Base-by-base conservation (phyloP, 1,140 invertebrate species). In the Pogonomyrmex californicus region DNA sequence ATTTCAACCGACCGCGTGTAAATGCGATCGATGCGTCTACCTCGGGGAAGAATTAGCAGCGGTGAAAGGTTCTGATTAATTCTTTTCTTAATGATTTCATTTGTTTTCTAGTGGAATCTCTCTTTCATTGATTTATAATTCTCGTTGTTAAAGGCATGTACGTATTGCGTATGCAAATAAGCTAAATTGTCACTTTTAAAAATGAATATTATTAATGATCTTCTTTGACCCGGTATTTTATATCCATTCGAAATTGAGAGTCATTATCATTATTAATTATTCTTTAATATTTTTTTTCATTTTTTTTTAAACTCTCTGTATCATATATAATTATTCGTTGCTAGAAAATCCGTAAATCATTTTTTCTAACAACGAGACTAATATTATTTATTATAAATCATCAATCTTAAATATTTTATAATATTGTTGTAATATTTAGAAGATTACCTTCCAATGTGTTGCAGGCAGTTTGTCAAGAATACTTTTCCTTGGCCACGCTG, bases 61-160 rank as follows among this genome's bases (percentile, higher is more conserved):
- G 71, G 88, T 90, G 88, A 90, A 90, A 90, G 89, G 85, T 58
- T 89, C 87, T 51, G 73, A 71, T 49, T 60, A 79, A 56, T 88
- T 81, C 60, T 88, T 88, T 86, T 81, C 77, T 76, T 54, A 17
- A 9, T 38, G 49, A 56, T 89, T 68, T 88, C 56, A 85, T 87
- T 87, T 47, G 56, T 63, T 85, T 77, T 62, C 7, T 54, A 14
- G 7, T 41, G 33, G n/a, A 36, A 83, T 30, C n/a, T 44, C 76
- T 68, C 5, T 44, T 85, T 68, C 5, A 41, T 70, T 49, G 30
- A 30, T 70, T 63, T 79, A 51, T 54, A 58, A 58, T 71, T 82
- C 17, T 82, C 58, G 1, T n/a, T 51, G 9, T 44, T 10, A 71
- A 82, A 23, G 49, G 9, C 17, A 82, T 54, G 14, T 38, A 23